Conservation (phyloP, 2,797 vertebrate genomes). For the Threskiornis aethiopicus region DNA sequence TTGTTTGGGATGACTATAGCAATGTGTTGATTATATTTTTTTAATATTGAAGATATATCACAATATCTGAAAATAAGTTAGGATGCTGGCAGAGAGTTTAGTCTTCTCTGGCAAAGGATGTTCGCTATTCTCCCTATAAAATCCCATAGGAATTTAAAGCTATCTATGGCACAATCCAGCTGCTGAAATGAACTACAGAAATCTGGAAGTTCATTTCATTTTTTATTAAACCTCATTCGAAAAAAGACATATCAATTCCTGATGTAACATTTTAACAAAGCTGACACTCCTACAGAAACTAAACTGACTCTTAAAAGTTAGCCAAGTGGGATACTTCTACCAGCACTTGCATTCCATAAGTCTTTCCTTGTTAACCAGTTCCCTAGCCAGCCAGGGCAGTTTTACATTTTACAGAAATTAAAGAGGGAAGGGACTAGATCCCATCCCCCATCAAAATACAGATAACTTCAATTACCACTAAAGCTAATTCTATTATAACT, state of each 20-base stretch:
- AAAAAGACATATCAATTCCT: neutral
- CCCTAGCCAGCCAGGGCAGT: neutral
- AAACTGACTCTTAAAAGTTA: neutral
- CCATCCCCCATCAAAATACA: neutral
- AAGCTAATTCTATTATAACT: neutral
- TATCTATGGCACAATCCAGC: neutral
- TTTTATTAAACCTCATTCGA: neutral
- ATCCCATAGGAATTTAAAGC: neutral
- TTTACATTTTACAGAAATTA: neutral
- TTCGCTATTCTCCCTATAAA: neutral
- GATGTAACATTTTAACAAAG: neutral
- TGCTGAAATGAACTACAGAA: neutral
- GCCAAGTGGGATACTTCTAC: neutral
- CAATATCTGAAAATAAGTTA: neutral
- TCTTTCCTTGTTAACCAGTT: neutral
- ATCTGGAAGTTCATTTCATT: neutral
- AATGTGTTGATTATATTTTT: neutral
- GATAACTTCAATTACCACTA: neutral
- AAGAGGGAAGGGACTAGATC: neutral
- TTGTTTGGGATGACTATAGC: neutral
- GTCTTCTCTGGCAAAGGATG: neutral
- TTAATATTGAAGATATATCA: neutral
- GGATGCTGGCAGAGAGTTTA: neutral
- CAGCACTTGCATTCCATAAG: neutral
- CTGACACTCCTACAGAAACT: neutral